phyloP scores from a whole-genome alignment of 2,113 vertebrate genomes.

The Strigops habroptila region DNA sequence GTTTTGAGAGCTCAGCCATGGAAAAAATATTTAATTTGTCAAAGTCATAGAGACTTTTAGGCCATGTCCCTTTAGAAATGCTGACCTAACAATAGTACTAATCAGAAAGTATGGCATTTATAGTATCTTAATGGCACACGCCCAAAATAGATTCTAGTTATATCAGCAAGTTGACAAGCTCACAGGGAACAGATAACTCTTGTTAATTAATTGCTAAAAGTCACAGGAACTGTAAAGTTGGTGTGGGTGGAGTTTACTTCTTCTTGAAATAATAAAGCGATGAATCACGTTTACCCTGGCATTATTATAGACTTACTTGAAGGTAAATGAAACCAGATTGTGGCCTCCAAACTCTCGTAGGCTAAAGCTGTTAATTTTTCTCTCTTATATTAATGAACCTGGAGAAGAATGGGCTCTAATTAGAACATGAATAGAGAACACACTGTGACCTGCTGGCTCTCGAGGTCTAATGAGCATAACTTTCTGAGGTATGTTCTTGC shows the following conservation, averaged over 20 bases:
- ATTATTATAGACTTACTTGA: background rate
- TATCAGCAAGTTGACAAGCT: constrained; percentile 66
- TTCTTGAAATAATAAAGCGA: background rate
- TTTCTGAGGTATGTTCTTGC: background rate
- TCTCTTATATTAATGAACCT: background rate
- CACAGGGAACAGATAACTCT: constrained; percentile 45
- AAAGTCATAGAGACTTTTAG: constrained; percentile 69
- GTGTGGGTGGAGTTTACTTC: constrained; percentile 2
- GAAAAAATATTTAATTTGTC: constrained; percentile 43
- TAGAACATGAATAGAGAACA: constrained; percentile 38
- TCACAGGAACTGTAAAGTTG: constrained; percentile 61
- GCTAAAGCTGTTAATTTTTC: background rate
- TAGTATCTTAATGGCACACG: constrained; percentile 64
- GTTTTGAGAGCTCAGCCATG: background rate
- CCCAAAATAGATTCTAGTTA: constrained; percentile 63
- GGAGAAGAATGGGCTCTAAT: constrained; percentile 21
- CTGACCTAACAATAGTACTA: constrained; percentile 60
- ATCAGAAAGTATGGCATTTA: constrained; percentile 63
- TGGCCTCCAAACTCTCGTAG: background rate
- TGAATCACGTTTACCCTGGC: background rate
- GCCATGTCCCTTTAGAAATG: constrained; percentile 63
- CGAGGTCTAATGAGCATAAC: background rate
- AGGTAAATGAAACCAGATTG: constrained; percentile 8
- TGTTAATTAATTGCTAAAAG: constrained; percentile 70
- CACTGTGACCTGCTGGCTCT: constrained; percentile 23